These are phyloP conservation scores for Phoxinus dragarum DNA, from an alignment of 2,797 vertebrate genomes.

Conservation along the genomic window DNA sequence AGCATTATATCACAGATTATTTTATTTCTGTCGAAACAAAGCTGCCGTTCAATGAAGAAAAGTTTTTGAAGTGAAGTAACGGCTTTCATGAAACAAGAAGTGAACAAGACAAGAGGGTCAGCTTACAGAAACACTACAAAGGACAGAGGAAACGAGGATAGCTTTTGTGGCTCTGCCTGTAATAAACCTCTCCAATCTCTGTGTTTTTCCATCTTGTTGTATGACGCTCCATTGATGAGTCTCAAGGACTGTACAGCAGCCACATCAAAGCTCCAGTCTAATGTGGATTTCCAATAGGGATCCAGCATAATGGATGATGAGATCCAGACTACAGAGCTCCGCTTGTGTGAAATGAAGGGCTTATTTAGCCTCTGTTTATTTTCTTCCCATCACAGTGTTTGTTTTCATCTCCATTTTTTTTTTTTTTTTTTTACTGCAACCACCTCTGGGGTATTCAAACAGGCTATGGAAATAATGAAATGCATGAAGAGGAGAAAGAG, in stretches of 20 bases:
- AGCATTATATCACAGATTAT: not conserved
- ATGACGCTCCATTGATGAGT: conserved; percentile 37
- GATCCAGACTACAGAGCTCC: conserved; percentile 26
- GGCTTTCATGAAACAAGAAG: conserved; percentile 26
- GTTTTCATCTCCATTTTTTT: conserved; percentile 39
- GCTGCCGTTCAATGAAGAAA: not conserved
- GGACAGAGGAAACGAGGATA: conserved; percentile 19
- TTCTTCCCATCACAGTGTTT: conserved; percentile 39
- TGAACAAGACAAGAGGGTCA: not conserved
- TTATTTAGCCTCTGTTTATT: conserved; percentile 42
- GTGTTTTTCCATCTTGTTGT: conserved; percentile 3
- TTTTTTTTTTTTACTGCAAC: conserved; percentile 1
- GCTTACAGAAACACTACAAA: conserved; percentile 38
- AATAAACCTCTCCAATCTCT: conserved; percentile 30
- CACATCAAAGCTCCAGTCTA: conserved; percentile 52
- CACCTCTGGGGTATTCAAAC: conserved; percentile 51
- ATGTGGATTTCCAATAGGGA: conserved; percentile 20
- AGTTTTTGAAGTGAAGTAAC: conserved; percentile 10
- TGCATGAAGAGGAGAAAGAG: conserved; percentile 4
- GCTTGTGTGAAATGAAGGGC: conserved; percentile 23
- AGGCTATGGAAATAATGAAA: conserved; percentile 49
- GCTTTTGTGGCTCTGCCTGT: conserved; percentile 29
- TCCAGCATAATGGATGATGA: conserved; percentile 37
- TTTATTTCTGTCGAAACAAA: conserved; percentile 14
- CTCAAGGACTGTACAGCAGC: conserved; percentile 6